phyloP scores from a whole-genome alignment of 2,797 vertebrate species.

The Bryconaethiops microstoma region DNA sequence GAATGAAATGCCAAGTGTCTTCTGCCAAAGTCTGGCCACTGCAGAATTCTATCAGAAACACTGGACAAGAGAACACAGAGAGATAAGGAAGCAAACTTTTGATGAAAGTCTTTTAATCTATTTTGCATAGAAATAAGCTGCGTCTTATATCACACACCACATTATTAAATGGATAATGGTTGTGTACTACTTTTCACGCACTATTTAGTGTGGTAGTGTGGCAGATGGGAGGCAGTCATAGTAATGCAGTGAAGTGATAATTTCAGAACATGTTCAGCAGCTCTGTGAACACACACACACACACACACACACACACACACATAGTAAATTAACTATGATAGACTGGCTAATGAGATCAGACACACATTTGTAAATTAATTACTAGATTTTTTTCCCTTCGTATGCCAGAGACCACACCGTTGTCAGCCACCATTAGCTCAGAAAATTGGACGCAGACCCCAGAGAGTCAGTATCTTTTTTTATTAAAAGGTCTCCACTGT shows the following conservation, averaged over 20 bases:
- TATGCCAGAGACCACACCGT: slow-evolving; percentile 36
- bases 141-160: no score
- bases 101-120: background rate
- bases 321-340: slow-evolving; percentile 43
- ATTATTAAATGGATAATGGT: no score
- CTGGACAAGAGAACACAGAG: background rate
- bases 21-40: background rate
- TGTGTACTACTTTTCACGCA: no score
- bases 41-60: background rate
- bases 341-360: slow-evolving; percentile 44
- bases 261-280: background rate
- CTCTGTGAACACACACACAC: background rate
- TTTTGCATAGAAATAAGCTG: no score
- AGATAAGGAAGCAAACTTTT: background rate
- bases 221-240: no score
- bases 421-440: slow-evolving; percentile 44
- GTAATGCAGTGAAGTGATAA: background rate
- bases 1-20: background rate
- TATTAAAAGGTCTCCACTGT: slow-evolving; percentile 25
- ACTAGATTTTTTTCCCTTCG: slow-evolving; percentile 34
- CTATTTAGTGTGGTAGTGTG: no score
- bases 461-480: slow-evolving; percentile 26
- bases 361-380: slow-evolving; percentile 51
- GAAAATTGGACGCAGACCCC: slow-evolving; percentile 33
- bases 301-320: background rate